Evolutionary conservation across 2,797 vertebrate genomes (phyloP), one percentile per base, ranked within the genome.

Genomic region (Pangasius larnaudii): DNA sequence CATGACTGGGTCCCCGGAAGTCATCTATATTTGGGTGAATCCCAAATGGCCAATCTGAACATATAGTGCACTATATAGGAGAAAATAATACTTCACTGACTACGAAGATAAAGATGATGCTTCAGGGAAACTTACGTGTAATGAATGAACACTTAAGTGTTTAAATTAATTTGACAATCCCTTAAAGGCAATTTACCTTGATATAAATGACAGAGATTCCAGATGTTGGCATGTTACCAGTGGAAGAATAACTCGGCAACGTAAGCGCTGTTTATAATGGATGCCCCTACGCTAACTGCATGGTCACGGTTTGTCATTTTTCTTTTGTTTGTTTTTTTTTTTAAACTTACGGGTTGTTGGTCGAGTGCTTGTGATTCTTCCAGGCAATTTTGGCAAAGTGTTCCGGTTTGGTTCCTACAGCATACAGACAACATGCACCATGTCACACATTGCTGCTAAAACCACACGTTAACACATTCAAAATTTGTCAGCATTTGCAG

Each of bases 311-410:
- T 18, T 36, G 5, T 67, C n/a, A 6, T 61, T 8, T 19, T 30
- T 11, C 27, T 69, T 51, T 51, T 51, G 33, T 69, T 30, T 53
- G 1, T 42, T 67, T 67, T 2, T 36, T 65, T 79, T 18, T 56
- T 56, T 56, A 18, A 24, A 89, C 98, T 97, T 96, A 99, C 99
- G 98, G 98, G 93, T 99, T 99, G 90, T 98, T 98, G 89, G 93
- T 95, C 59, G 99, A 99, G 96, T 99, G 99, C 71, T 96, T 98
- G 94, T 99, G 99, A 94, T 99, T 99, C 94, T 99, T 99, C 98
- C 98, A 99, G 22, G 97, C 99, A 91, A 99, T 97, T 96, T 99
- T 99, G 6, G 98, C 98, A 95, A 99, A 99, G 84, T 99, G 98
- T 93, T 99, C 97, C 61, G 93, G 92, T 93, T 96, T 98, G 69